Evolutionary conservation across 2,888 invertebrate genomes (phyloP).

Genomic region (Eupithecia insigniata): DNA sequence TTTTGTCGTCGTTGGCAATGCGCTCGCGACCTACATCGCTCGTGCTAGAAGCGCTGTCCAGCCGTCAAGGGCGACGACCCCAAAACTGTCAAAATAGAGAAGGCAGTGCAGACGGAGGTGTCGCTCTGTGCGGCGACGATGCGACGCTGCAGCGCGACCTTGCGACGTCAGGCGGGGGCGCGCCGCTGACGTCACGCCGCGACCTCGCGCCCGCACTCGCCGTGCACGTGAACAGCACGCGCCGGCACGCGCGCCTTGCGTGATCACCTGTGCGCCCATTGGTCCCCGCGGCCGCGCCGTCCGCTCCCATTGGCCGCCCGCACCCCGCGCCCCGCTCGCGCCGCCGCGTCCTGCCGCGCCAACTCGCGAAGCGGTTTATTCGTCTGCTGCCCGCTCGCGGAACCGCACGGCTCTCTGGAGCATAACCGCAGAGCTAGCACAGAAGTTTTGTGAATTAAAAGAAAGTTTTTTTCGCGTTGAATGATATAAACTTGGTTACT

Average conservation of each 20-base stretch:
- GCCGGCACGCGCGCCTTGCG: constrained; percentile 90
- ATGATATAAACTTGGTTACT: constrained; percentile 66
- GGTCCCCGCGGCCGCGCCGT: constrained; percentile 89
- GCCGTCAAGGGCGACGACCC: constrained; percentile 59
- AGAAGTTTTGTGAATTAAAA: constrained; percentile 80
- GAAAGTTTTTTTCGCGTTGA: constrained; percentile 70
- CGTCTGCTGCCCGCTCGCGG: constrained; percentile 74
- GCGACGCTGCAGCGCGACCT: constrained; percentile 74
- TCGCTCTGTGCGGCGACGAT: constrained; percentile 44
- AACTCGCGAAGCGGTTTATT: constrained; percentile 78
- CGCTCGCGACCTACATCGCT: constrained; percentile 22
- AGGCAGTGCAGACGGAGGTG: constrained; percentile 54
- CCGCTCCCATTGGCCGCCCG: constrained; percentile 85
- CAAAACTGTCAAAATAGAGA: constrained; percentile 64
- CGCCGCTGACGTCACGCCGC: constrained; percentile 85
- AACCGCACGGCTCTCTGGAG: constrained; percentile 75
- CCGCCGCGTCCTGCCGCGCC: constrained; percentile 80
- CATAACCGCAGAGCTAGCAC: constrained; percentile 61
- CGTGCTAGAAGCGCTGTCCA: constrained; percentile 33
- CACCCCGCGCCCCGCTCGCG: constrained; percentile 87
- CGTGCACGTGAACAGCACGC: constrained; percentile 94
- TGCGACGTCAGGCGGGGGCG: constrained; percentile 81
- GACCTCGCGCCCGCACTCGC: constrained; percentile 86
- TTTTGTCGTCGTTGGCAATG: constrained; percentile 22
- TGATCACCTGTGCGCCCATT: constrained; percentile 86